phyloP scores from a whole-genome alignment of 2,888 invertebrate genomes.

The Cataglyphis livida region DNA sequence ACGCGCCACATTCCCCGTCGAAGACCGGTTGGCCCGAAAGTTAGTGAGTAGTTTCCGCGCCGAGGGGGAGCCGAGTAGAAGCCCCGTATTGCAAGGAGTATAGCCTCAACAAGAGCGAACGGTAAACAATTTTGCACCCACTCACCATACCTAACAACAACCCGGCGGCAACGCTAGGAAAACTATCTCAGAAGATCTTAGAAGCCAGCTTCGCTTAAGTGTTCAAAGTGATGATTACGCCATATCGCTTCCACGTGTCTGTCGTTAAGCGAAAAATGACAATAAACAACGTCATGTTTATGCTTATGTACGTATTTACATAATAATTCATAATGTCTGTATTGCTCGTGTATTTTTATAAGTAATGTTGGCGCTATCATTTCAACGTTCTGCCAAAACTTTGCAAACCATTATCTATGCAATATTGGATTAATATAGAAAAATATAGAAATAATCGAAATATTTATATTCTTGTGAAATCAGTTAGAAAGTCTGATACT shows the following conservation, averaged over 20 bases:
- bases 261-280: constrained; percentile 12
- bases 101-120: constrained; percentile 33
- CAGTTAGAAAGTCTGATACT: neutral
- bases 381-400: neutral
- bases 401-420: neutral
- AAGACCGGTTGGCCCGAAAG: constrained; percentile 52
- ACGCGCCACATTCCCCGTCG: constrained; percentile 55
- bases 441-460: neutral
- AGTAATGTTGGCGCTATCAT: neutral
- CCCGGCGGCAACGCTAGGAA: neutral
- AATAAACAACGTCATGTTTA: constrained; percentile 29
- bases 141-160: constrained; percentile 21
- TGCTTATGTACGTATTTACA: constrained; percentile 8
- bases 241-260: neutral
- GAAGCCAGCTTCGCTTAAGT: constrained; percentile 35
- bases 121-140: constrained; percentile 53
- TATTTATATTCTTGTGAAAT: neutral
- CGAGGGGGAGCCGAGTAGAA: constrained; percentile 1
- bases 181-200: constrained; percentile 50
- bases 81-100: constrained; percentile 25
- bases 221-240: constrained; percentile 21
- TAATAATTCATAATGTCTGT: constrained; percentile 9
- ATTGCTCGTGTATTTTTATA: neutral
- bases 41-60: constrained; percentile 57
- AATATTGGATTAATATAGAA: neutral